Evolutionary conservation across 1,140 invertebrate species (phyloP).

Genomic region (Caenorhabditis briggsae): DNA sequence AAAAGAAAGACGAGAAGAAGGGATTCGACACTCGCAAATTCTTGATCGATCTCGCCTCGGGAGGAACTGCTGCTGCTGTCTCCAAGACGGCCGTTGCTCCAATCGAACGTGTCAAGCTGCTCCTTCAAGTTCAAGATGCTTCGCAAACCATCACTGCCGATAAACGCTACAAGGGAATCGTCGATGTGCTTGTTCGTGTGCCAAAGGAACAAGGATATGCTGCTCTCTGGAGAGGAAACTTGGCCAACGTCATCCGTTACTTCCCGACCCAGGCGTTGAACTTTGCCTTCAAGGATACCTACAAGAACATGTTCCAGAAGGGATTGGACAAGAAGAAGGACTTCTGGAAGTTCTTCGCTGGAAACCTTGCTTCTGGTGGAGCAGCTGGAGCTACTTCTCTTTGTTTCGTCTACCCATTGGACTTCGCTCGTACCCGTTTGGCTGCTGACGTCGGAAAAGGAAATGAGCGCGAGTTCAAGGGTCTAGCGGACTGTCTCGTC

Average conservation of each 20-base stretch:
- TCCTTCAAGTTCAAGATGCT: conserved; percentile 79
- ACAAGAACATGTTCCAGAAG: conserved; percentile 78
- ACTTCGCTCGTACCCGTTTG: conserved; percentile 79
- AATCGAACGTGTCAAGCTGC: conserved; percentile 79
- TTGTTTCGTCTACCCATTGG: conserved; percentile 79
- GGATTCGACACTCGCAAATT: conserved; percentile 73
- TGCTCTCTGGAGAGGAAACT: conserved; percentile 72
- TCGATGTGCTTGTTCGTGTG: conserved; percentile 70
- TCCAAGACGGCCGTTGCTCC: conserved; percentile 85
- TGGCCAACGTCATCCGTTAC: conserved; percentile 74
- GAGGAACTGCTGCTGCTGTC: conserved; percentile 89
- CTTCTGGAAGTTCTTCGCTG: conserved; percentile 88
- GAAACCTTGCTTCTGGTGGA: conserved; percentile 79
- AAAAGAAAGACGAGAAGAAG: conserved; percentile 60
- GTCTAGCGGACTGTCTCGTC: conserved; percentile 77
- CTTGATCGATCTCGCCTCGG: conserved; percentile 72
- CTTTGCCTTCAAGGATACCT: conserved; percentile 78
- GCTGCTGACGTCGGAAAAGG: conserved; percentile 78
- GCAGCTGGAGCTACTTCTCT: conserved; percentile 79
- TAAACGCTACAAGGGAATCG: conserved; percentile 77
- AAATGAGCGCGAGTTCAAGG: conserved; percentile 78
- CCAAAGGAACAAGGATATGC: conserved; percentile 70
- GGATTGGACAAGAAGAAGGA: conserved; percentile 88
- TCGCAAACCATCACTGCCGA: conserved; percentile 86
- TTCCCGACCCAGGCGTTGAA: conserved; percentile 75